Base-by-base conservation (phyloP, 1,140 invertebrate genomes). In the Drosophila sturtevanti region DNA sequence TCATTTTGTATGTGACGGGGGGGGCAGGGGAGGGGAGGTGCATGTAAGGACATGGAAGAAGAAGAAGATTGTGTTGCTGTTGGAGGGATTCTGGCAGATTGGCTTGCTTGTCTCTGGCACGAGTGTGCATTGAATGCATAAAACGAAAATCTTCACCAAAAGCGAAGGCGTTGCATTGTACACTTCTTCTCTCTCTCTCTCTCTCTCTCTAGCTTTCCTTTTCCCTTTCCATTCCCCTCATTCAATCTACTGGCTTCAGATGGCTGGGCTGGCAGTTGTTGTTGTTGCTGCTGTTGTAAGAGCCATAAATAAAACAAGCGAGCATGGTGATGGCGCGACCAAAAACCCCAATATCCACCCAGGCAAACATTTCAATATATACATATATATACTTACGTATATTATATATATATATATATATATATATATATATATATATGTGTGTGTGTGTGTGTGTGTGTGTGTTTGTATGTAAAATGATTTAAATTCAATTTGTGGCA, bases 401-500 rank as follows among this genome's bases (percentile, higher is more conserved):
- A n/a, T n/a, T 31, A 31, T 31, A 7, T 22, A 21, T 59, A 38
- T 63, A 41, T 70, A 31, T 6, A 31, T 31, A 31, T 31, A 4
- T 31, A 1, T 31, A 31, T 31, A 31, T 31, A 31, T 31, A 7
- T 22, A 21, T 59, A 38, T 63, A 41, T 70, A 41, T 62, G 54
- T 54, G 7, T 65, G 65, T 52, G 52, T 72, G 55, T 68, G 58
- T 51, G 52, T 38, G 18, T 48, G 60, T 21, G 2, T 16, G 7
- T n/a, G 24, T 76, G 60, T 77, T 44, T 65, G 63, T 76, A 59
- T 86, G 82, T 79, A 79, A 82, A 79, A 87, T 87, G 82, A 86
- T 86, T 86, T 86, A 86, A 86, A 86, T 86, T 86, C 82, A 86
- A 86, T 86, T 86, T 86, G 84, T 78, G 82, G 82, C 84, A 72